These are phyloP conservation scores for Salvelinus namaycush DNA, from an alignment of 2,113 vertebrate species.

Conservation along the genomic window DNA sequence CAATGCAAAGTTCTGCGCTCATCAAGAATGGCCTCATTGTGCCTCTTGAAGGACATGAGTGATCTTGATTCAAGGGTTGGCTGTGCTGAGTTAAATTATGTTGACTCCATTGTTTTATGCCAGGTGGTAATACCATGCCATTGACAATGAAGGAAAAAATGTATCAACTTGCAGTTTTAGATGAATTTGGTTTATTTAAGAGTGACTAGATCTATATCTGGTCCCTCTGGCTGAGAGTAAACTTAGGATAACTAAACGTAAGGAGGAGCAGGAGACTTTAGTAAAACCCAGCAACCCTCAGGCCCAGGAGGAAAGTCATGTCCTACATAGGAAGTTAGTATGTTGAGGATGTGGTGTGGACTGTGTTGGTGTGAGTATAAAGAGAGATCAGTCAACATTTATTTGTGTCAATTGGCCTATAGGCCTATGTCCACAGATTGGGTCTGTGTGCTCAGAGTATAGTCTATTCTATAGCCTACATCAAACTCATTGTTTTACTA, in stretches of 20 bases:
- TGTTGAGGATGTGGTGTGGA: conserved; percentile 30
- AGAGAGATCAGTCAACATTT: background rate
- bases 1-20: background rate
- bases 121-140: background rate
- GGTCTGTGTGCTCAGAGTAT: too few species aligned
- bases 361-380: background rate
- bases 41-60: conserved; percentile 8
- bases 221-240: background rate
- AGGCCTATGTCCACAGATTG: too few species aligned
- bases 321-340: conserved; percentile 5
- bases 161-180: too few species aligned
- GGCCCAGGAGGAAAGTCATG: background rate
- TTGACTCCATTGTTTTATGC: too few species aligned
- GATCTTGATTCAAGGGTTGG: background rate
- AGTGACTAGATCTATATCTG: too few species aligned
- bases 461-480: background rate
- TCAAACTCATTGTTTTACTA: background rate
- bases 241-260: background rate
- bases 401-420: background rate
- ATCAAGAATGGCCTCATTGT: conserved; percentile 29
- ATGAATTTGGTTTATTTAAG: too few species aligned
- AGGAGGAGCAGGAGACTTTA: background rate
- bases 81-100: too few species aligned
- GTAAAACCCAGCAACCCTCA: too few species aligned
- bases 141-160: too few species aligned